Conservation (phyloP, 2,113 vertebrate species). For the Chloropsis hardwickii region DNA sequence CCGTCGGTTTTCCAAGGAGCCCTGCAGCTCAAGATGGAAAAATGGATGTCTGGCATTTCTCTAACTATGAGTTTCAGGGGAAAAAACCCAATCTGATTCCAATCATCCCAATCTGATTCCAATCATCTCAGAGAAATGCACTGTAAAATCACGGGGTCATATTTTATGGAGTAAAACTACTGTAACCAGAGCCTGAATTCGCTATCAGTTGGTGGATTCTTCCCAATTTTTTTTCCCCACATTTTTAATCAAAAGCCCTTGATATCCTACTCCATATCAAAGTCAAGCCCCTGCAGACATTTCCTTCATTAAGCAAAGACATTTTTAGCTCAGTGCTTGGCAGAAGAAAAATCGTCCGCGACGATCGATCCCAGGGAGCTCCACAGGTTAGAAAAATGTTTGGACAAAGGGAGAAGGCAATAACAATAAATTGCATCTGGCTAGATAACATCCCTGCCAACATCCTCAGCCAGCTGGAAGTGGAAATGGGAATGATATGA, state of each 20-base stretch:
- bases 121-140: neutral
- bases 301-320: neutral
- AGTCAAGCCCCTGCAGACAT: neutral
- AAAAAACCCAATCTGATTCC: neutral
- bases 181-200: neutral
- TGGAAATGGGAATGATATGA: neutral
- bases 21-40: neutral
- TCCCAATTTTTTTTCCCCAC: neutral
- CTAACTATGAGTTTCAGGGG: neutral
- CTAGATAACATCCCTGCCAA: slow-evolving; percentile 16
- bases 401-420: slow-evolving; percentile 15
- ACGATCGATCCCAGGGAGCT: neutral
- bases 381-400: slow-evolving; percentile 42
- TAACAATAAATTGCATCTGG: slow-evolving; percentile 12
- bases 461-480: slow-evolving; percentile 31
- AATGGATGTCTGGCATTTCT: neutral
- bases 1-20: neutral
- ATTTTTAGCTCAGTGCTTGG: slow-evolving; percentile 29
- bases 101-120: neutral
- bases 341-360: neutral
- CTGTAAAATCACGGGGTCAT: neutral
- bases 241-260: neutral
- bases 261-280: neutral
- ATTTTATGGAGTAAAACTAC: neutral
- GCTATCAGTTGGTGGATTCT: neutral